Conservation (phyloP, 64 coral and sea anemone species). For the Stichodactyla mertensii region DNA sequence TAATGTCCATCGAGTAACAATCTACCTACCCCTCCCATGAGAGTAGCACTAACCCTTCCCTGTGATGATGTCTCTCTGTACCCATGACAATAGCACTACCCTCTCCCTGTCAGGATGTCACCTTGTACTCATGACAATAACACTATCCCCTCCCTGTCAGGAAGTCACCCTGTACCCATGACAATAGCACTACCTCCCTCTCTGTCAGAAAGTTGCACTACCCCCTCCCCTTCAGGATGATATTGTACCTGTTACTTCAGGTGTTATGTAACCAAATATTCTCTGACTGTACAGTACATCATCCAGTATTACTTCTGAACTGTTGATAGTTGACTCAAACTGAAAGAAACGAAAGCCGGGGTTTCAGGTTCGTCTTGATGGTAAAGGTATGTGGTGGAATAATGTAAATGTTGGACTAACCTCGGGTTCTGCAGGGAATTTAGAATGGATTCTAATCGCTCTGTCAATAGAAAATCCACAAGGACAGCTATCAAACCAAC, state of each 20-base stretch:
- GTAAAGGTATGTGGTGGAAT: too few species aligned
- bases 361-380: too few species aligned
- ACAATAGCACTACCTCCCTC: too few species aligned
- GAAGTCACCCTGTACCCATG: too few species aligned
- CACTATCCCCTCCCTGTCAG: background rate
- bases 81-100: too few species aligned
- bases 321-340: background rate
- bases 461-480: conserved; percentile 16
- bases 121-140: too few species aligned
- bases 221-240: background rate
- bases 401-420: background rate
- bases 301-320: conserved; percentile 3
- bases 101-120: too few species aligned
- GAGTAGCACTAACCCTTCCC: too few species aligned
- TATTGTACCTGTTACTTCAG: conserved; percentile 7
- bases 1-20: background rate
- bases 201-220: background rate
- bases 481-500: conserved; percentile 23
- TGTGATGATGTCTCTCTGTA: too few species aligned
- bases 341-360: background rate
- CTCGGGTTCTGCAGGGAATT: conserved; percentile 20
- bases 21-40: too few species aligned
- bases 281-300: background rate
- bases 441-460: background rate
- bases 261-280: conserved; percentile 21